Base-by-base conservation (phyloP, 2,797 vertebrate genomes). In the Parauchenoglanis ngamensis region DNA sequence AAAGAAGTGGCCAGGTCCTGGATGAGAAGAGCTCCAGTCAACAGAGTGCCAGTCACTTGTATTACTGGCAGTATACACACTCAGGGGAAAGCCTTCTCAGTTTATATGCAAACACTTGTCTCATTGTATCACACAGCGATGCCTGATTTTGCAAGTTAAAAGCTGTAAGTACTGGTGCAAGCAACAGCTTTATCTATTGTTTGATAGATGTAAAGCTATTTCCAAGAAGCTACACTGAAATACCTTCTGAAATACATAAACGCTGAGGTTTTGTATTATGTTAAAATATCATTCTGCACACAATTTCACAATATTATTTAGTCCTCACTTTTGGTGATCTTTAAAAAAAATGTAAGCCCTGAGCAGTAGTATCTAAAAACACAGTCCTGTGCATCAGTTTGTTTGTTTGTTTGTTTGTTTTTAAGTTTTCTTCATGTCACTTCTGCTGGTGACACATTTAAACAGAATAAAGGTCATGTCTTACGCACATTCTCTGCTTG, bases 1-100 rank as follows among this genome's bases (percentile, higher is more conserved):
- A 96, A 94, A 94, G 94, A 89, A 93, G 90, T 93, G 93, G 92
- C 92, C 92, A 93, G 91, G 93, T 92, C 92, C 83, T 83, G 78
- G 91, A 89, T 92, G 91, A 94, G 94, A 94, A 92, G 83, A 90
- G 91, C 91, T 93, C 88, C 83, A 92, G 89, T 93, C 91, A 92
- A 92, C 92, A 93, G 93, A 92, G 90, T 86, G 88, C 90, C 88
- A 90, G 88, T 90, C 91, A 91, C 89, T 59, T 68, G 87, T 85
- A 88, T 89, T 87, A 90, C 84, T 72, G 87, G 88, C 82, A 46
- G 82, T 77, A 85, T 76, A 77, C 68, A 87, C 81, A 83, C 83
- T 86, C 35, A 56, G 59, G 15, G 49, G 25, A 88, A 86, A 86
- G 63, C 70, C 79, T 70, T 86, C 84, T 88, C 40, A 56, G 72